Conservation (phyloP, 53 echinoderm and acorn worm genomes). For the Stichopus horrens region DNA sequence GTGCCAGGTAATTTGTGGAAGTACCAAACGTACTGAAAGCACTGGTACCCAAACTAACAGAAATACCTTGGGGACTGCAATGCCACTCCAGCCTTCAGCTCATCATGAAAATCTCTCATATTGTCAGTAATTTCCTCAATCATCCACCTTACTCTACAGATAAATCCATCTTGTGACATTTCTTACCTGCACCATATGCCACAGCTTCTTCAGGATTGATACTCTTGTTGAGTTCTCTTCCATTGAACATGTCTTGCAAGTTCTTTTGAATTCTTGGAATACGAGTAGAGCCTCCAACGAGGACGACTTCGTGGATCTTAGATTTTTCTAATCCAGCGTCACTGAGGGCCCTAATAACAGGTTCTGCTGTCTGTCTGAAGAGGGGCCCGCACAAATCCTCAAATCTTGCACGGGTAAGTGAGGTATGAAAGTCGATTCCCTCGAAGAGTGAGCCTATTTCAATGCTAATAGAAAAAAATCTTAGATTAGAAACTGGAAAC, state of each 20-base stretch:
- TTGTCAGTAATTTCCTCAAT: no score
- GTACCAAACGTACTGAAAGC: no score
- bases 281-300: slow-evolving; percentile 95
- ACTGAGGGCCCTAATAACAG: slow-evolving; percentile 77
- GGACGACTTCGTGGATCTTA: slow-evolving; percentile 77
- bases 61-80: no score
- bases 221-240: slow-evolving; percentile 92
- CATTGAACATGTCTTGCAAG: slow-evolving; percentile 76
- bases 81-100: no score
- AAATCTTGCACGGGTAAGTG: slow-evolving; percentile 91
- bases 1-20: no score
- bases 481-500: not conserved
- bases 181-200: slow-evolving; percentile 96
- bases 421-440: slow-evolving; percentile 92
- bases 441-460: slow-evolving; percentile 95
- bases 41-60: no score
- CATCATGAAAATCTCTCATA: no score
- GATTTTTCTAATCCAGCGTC: slow-evolving; percentile 76
- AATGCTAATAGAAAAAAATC: slow-evolving; percentile 54
- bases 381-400: slow-evolving; percentile 62
- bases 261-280: slow-evolving; percentile 90
- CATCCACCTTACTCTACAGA: no score
- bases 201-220: slow-evolving; percentile 99
- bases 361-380: slow-evolving; percentile 58
- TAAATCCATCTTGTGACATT: not conserved